A percentile compares a stretch with the other conserved stretches of the same genome.
Conservation (phyloP, 2,797 vertebrate species). For the Tamandua tetradactyla region DNA sequence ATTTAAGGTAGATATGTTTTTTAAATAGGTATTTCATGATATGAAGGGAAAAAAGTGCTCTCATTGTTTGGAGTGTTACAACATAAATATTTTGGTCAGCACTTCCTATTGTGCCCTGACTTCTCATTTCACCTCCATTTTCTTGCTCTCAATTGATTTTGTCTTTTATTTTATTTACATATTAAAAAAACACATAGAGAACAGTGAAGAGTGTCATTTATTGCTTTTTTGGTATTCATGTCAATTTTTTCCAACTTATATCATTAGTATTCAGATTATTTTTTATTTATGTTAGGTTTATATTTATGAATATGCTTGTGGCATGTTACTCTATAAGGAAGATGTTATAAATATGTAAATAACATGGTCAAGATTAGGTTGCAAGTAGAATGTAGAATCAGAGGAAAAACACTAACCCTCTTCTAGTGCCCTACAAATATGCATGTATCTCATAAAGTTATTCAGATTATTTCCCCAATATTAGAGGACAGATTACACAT, state of each 20-base stretch:
- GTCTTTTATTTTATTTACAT: constrained; percentile 18
- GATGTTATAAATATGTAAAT: constrained; percentile 3
- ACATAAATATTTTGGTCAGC: constrained; percentile 72
- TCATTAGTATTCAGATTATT: not conserved
- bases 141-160: constrained; percentile 29
- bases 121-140: constrained; percentile 73
- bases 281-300: not conserved
- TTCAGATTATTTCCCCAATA: not conserved
- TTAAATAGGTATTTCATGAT: not conserved
- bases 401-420: not conserved
- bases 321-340: not conserved
- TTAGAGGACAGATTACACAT: not conserved
- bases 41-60: not conserved
- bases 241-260: not conserved
- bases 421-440: not conserved
- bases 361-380: not conserved
- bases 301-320: not conserved
- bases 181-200: not conserved
- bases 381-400: not conserved
- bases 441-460: not conserved
- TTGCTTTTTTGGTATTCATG: not conserved
- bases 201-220: not conserved
- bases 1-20: not conserved
- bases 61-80: constrained; percentile 64
- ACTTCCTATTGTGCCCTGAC: constrained; percentile 73